These are phyloP conservation scores for Ectemnius lituratus DNA, from an alignment of 2,888 invertebrate species.

Conservation along the genomic window DNA sequence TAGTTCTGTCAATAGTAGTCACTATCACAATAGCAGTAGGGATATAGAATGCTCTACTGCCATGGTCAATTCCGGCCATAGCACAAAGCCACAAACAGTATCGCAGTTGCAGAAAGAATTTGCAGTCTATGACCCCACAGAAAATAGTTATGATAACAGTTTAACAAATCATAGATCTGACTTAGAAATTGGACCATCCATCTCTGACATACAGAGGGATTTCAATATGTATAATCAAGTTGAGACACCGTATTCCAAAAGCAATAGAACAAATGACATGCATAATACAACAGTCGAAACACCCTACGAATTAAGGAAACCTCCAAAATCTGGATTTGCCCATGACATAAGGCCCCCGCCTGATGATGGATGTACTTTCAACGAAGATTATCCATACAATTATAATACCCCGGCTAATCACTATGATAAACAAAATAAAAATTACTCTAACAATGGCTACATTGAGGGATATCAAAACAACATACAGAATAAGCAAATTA, in stretches of 20 bases:
- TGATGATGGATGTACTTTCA: conserved; percentile 58
- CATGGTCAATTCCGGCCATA: conserved; percentile 51
- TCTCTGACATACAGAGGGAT: conserved; percentile 62
- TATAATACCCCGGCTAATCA: conserved; percentile 73
- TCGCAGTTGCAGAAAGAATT: conserved; percentile 66
- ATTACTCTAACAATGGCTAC: conserved; percentile 69
- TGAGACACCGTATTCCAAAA: conserved; percentile 58
- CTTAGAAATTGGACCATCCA: conserved; percentile 51
- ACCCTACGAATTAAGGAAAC: conserved; percentile 66
- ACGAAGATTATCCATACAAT: conserved; percentile 66
- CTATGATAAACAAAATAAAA: conserved; percentile 62
- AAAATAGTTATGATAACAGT: conserved; percentile 57
- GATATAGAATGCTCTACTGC: conserved; percentile 53
- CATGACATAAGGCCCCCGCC: conserved; percentile 53
- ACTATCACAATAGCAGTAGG: conserved; percentile 64
- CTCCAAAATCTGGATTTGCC: conserved; percentile 56
- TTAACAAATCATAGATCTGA: conserved; percentile 52
- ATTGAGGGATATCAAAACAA: conserved; percentile 66
- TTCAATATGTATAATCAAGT: conserved; percentile 57
- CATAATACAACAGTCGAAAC: conserved; percentile 53
- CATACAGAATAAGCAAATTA: conserved; percentile 55
- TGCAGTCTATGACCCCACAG: conserved; percentile 55
- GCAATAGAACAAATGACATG: conserved; percentile 50
- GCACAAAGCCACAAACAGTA: conserved; percentile 58
- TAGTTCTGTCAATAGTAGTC: conserved; percentile 81